Base-by-base conservation (phyloP, 1,140 invertebrate genomes). In the Microplitis demolitor region DNA sequence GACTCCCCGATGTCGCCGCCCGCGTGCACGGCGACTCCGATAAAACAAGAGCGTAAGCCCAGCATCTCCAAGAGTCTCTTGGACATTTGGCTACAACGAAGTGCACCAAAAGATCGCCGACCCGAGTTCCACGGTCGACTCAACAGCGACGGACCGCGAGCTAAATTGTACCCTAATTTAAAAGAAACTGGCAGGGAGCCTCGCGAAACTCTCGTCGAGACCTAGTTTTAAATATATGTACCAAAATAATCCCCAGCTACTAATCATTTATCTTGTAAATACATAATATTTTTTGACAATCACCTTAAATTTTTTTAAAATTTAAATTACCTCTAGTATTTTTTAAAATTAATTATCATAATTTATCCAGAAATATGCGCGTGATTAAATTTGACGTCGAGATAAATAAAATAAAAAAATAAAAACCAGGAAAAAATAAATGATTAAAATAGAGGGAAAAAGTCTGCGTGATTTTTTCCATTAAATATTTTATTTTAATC, bases 1-100 rank as follows among this genome's bases (percentile, higher is more conserved):
- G 94, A 96, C 80, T 94, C 94, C 0, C 94, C 94, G 0, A 92
- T 95, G 85, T 94, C 92, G 1, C 92, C 94, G 0, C 92, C 93
- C 4, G 87, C 82, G 73, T 85, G 81, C 77, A 87, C 77, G 79
- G 82, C 82, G 81, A 83, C 71, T 74, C 84, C 73, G 75, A 74
- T 77, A 71, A 85, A 89, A 66, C 86, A 84, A 51, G 70, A 82
- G 4, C 78, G 78, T 51, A 85, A 85, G 69, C 75, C 78, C 37
- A 39, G 79, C 76, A 14, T 16, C 77, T 83, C 87, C 6, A 89
- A 88, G 74, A 91, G 90, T 34, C 87, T 93, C 2, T 83, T 93
- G 1, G 93, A 95, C 63, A 90, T 94, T 1, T 91, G 77, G 89
- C 87, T 76, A 72, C 87, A 78, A 79, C 90, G 80, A 77, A 85